These are phyloP conservation scores for Drosophila lacicola DNA, from an alignment of 2,888 invertebrate species.

Conservation along the genomic window DNA sequence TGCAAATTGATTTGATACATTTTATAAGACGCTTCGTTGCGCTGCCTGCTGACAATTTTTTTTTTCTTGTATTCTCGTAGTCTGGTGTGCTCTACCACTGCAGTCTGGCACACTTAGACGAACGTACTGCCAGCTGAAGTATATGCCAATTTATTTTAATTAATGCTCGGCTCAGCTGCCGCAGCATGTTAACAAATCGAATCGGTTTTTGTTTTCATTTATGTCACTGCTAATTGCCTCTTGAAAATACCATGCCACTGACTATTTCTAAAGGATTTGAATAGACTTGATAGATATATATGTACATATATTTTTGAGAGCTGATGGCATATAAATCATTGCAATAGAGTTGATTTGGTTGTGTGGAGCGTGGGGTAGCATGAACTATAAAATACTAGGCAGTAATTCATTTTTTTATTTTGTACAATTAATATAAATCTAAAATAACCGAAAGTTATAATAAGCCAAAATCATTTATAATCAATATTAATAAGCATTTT, in stretches of 20 bases:
- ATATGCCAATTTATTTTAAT: conserved; percentile 73
- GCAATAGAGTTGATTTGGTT: conserved; percentile 8
- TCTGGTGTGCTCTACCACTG: background rate
- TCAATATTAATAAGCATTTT: background rate
- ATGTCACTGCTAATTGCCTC: conserved; percentile 69
- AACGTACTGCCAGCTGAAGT: conserved; percentile 17
- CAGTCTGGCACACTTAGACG: conserved; percentile 12
- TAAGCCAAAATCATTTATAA: background rate
- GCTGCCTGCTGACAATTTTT: background rate
- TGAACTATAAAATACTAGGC: background rate
- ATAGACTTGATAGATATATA: conserved; percentile 27
- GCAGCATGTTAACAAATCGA: conserved; percentile 27
- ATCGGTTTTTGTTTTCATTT: conserved; percentile 35
- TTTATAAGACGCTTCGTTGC: conserved; percentile 5
- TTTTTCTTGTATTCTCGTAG: too few species aligned
- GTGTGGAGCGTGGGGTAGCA: background rate
- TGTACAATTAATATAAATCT: background rate
- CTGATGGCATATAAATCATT: conserved; percentile 26
- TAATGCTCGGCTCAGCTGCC: conserved; percentile 47
- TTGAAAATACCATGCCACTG: conserved; percentile 37
- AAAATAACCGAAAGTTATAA: background rate
- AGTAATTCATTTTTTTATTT: background rate
- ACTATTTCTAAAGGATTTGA: conserved; percentile 30
- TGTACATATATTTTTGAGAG: conserved; percentile 13
- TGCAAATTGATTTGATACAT: conserved; percentile 2